phyloP scores from a whole-genome alignment of 2,888 invertebrate species.

The Blera fallax region DNA sequence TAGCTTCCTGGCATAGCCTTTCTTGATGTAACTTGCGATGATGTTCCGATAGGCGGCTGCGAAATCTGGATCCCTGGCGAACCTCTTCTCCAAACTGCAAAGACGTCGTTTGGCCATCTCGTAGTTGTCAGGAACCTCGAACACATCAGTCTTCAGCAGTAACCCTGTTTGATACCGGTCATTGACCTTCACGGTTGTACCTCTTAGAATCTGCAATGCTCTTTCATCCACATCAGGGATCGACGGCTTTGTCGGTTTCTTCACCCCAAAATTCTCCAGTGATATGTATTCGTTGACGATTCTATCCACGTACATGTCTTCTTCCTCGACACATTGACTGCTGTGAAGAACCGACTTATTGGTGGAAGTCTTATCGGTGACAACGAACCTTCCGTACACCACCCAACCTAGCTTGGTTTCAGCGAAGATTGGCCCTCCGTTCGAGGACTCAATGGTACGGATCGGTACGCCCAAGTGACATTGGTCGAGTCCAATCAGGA shows the following conservation, averaged over 20 bases:
- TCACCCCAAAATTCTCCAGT: neutral
- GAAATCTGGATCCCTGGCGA: constrained; percentile 54
- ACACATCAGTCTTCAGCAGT: constrained; percentile 37
- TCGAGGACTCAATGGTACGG: neutral
- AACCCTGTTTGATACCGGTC: neutral
- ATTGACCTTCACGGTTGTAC: neutral
- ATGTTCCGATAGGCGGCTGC: constrained; percentile 42
- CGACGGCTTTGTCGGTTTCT: neutral
- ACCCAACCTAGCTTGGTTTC: constrained; percentile 10
- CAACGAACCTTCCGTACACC: constrained; percentile 5
- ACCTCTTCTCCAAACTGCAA: constrained; percentile 38
- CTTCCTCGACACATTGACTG: too few relatives aligned
- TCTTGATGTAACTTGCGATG: constrained; percentile 43
- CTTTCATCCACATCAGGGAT: neutral
- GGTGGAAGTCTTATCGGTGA: too few relatives aligned
- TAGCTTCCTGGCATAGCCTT: constrained; percentile 48
- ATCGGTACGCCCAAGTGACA: neutral
- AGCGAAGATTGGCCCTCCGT: neutral
- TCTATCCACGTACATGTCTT: neutral
- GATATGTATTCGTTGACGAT: neutral
- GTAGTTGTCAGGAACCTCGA: constrained; percentile 40
- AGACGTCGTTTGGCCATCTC: constrained; percentile 40
- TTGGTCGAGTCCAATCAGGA: neutral
- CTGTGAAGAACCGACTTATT: too few relatives aligned
- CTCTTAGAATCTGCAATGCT: neutral